Conservation (phyloP, 2,113 vertebrate species). For the Toxostoma redivivum region DNA sequence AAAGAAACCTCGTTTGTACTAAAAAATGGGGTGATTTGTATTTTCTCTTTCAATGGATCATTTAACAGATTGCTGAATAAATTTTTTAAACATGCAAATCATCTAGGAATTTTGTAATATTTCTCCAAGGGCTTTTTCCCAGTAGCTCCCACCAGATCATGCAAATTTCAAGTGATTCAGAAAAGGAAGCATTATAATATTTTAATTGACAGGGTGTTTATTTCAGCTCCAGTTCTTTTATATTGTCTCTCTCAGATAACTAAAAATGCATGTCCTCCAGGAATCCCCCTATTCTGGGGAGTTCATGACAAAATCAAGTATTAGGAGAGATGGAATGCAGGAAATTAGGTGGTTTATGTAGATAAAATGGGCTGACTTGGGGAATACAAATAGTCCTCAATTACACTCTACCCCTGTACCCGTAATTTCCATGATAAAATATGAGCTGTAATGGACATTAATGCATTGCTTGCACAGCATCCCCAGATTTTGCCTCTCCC, state of each 20-base stretch:
- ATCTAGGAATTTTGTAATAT: conserved; percentile 26
- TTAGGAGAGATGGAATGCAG: neutral
- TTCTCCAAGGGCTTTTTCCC: conserved; percentile 40
- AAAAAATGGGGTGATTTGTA: neutral
- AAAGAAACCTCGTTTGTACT: neutral
- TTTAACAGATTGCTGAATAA: conserved; percentile 44
- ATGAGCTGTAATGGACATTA: neutral
- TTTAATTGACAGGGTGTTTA: conserved; percentile 39
- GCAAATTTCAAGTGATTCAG: conserved; percentile 29
- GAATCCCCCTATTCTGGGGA: neutral
- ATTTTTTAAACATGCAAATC: conserved; percentile 55
- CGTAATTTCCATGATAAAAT: neutral
- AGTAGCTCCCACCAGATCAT: conserved; percentile 15
- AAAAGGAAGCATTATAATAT: conserved; percentile 5
- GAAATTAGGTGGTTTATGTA: neutral
- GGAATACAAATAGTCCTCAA: neutral
- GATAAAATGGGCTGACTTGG: neutral
- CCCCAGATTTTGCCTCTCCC: neutral
- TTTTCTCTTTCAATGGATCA: conserved; percentile 38
- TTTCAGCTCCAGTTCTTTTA: neutral
- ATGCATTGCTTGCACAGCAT: neutral
- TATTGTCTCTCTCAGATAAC: neutral
- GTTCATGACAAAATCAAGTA: neutral
- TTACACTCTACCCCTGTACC: neutral
- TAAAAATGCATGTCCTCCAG: neutral